A percentile compares a stretch with the other conserved stretches of the same genome.
phyloP scores from a whole-genome alignment of 2,888 invertebrate genomes.

The Muscina levida region DNA sequence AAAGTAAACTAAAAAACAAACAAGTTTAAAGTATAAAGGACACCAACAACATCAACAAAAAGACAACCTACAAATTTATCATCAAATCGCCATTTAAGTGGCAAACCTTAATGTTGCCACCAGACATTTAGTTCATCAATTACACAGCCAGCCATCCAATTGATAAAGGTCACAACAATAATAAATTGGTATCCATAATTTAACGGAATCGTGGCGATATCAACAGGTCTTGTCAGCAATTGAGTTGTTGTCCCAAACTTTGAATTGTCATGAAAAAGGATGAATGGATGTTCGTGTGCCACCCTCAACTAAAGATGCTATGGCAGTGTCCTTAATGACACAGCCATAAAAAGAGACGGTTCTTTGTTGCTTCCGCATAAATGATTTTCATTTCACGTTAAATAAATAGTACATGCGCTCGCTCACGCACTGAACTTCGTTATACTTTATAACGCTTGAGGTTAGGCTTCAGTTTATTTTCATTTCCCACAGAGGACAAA shows the following conservation, averaged over 20 bases:
- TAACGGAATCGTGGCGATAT: constrained; percentile 28
- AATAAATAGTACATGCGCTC: constrained; percentile 44
- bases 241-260: background rate
- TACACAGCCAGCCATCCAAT: background rate
- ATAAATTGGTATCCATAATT: constrained; percentile 20
- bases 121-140: background rate
- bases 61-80: background rate
- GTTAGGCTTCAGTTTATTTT: constrained; percentile 45
- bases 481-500: constrained; percentile 26
- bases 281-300: background rate
- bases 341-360: constrained; percentile 23
- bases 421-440: background rate
- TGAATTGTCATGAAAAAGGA: background rate
- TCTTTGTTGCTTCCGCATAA: constrained; percentile 34
- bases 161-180: constrained; percentile 31
- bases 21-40: background rate
- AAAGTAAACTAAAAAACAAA: background rate
- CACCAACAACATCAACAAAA: background rate
- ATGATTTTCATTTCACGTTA: constrained; percentile 46
- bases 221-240: constrained; percentile 50
- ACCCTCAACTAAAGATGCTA: no score
- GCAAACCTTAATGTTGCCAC: background rate
- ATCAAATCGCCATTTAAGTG: background rate
- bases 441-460: background rate
- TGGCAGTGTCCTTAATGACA: constrained; percentile 21